Percentiles rank a stretch among this genome's conserved stretches.
Evolutionary conservation across 2,888 invertebrate genomes (phyloP).

Genomic region (Pinctada fucata): DNA sequence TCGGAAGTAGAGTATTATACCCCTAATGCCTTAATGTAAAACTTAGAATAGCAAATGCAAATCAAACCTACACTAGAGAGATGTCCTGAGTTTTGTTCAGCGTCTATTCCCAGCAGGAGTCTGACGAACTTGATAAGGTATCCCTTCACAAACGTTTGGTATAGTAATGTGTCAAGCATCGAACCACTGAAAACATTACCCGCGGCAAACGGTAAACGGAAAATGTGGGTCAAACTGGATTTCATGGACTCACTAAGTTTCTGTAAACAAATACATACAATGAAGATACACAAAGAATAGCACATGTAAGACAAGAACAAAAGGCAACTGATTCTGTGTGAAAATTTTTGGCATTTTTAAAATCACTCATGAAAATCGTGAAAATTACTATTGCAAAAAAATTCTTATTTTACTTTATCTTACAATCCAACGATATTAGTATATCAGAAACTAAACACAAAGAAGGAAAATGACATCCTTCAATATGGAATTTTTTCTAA

Average conservation of each 20-base stretch:
- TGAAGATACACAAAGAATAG: not conserved
- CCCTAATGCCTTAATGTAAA: no score
- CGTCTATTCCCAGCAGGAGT: slow-evolving; percentile 94
- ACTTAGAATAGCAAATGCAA: no score
- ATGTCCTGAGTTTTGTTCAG: slow-evolving; percentile 98
- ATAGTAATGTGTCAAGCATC: slow-evolving; percentile 97
- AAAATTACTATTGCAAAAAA: no score
- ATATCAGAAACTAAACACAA: no score
- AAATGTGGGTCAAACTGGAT: slow-evolving; percentile 99
- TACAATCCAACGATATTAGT: no score
- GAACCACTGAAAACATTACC: slow-evolving; percentile 99
- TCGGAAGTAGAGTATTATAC: no score
- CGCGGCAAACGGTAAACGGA: slow-evolving; percentile 97
- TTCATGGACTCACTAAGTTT: slow-evolving; percentile 97
- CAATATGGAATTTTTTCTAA: no score
- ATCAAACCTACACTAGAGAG: slow-evolving; percentile 93
- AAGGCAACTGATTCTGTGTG: no score
- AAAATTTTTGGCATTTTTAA: no score
- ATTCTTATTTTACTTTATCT: no score
- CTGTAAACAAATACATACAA: slow-evolving; percentile 80
- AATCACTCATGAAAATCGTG: no score
- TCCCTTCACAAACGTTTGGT: slow-evolving; percentile 98
- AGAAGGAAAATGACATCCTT: no score
- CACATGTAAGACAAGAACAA: not conserved
- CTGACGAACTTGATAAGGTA: slow-evolving; percentile 99